Base-by-base conservation (phyloP, 2,113 vertebrate species). In the Taurulus bubalis region DNA sequence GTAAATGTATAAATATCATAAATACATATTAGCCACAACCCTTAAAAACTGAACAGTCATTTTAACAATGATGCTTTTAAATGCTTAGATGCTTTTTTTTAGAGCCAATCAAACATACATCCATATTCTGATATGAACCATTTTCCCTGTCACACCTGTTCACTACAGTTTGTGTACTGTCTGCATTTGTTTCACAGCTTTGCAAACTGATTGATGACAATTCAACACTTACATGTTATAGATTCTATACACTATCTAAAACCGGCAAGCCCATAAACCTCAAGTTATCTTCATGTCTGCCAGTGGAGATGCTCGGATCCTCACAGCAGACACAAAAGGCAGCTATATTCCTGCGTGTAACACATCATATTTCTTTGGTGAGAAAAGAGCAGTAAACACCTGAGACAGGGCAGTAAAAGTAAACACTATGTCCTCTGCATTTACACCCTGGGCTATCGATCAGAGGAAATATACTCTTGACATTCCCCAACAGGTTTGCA, bases 381-480 rank as follows among this genome's bases (percentile, higher is more conserved):
- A 77, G 74, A 51, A 67, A 49, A 69, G 56, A 51, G 65, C 62
- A 45, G 73, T 81, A 81, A 88, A 84, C 75, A 81, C 73, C 45
- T 11, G 65, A 79, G 69, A 63, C 67, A 68, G 75, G 22, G 70
- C 73, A 63, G 80, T 86, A 84, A 86, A 84, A 82, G 62, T 75
- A 86, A 89, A 86, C 68, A 65, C 77, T 56, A 80, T 72, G 77
- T 78, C 71, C 63, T 82, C n/a, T 74, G 47, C 2, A 60, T 32
- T 71, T 63, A 75, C 24, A 64, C 58, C 55, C 47, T 56, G 59
- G 42, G 55, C 68, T 64, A 81, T 85, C 24, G 20, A 79, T 87
- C 75, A 87, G 40, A 26, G 40, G 53, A 49, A 79, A 82, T 36
- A 70, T 47, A 55, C 42, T 55, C 15, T 28, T 77, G 67, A 69